Evolutionary conservation across 1,140 invertebrate species (phyloP), one percentile per base, ranked within the genome.

Genomic region (Drosophila bocqueti): DNA sequence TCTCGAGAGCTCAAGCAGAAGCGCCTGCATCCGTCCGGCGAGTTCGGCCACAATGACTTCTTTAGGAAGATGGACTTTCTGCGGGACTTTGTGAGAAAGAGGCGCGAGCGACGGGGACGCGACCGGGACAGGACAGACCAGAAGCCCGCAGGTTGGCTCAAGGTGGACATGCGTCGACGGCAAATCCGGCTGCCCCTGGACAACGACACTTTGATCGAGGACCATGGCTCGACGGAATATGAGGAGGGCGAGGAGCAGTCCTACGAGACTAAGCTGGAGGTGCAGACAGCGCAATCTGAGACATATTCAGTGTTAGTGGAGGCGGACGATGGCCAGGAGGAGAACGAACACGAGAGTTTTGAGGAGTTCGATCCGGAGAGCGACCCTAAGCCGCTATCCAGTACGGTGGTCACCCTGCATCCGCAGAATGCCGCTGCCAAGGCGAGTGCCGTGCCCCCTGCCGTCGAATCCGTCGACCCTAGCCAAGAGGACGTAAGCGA

Each of bases 61-160:
- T 92, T 92, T 18, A 38, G 81, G 8, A 79, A 90, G 64, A 92
- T 92, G 91, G 91, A 92, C 40, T 92, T 92, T 43, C 52, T 92
- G 45, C 68, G 91, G 6, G 74, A 79, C n/a, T 92, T 84, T 40
- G 87, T 92, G 1, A 72, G 85, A 8, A 92, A 90, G 29, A 76
- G 91, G 10, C 77, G 84, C 1, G 79, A 90, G 24, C 52, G 83
- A 2, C 63, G 84, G 21, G 77, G 85, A 15, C 84, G 86, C 10
- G 79, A 85, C 10, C 36, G 52, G 2, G 54, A 36, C 8, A 43
- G 67, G 2, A 24, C 24, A 24, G 69, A 61, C 8, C 75, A 87
- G 21, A 89, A 82, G 16, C 69, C 84, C 34, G 57, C 81, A 16
- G 73, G 78, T 10, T 89, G 78, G 81, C 34, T 75, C 0, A 90